Base-by-base conservation (phyloP, 2,113 vertebrate species). In the Cariama cristata region DNA sequence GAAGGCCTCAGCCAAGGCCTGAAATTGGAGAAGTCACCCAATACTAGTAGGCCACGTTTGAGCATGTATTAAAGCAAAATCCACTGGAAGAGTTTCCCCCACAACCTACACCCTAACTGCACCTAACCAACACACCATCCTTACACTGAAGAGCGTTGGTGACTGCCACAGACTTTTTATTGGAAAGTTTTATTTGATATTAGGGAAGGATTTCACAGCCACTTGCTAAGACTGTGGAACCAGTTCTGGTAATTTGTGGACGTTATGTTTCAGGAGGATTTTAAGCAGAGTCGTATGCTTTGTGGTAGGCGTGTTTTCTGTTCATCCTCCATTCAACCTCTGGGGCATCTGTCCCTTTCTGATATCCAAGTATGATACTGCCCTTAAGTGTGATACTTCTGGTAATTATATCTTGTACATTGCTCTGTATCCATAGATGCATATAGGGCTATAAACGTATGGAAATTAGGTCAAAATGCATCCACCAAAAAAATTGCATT, bases 71-170 rank as follows among this genome's bases (percentile, higher is more conserved):
- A 47, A 45, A 80, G 63, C 14, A n/a, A 81, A 90, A 67, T 53
- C 30, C 26, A 8, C 17, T 2, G 1, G 44, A 52, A 69, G 21
- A 62, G 17, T 62, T 52, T 28, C 19, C 28, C 14, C 13, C 8
- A 1, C 8, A 2, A 0, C 0, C 1, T 66, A 11, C 0, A 1
- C 12, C 13, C n/a, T 40, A 14, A 14, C 19, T 77, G 23, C 58
- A 8, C 38, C 55, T 42, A 33, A 40, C 30, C 40, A 74, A 74
- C 20, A 15, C 12, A 33, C 17, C n/a, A 14, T 17, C 28, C 35
- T 72, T 32, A 38, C 0, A 1, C 77, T 35, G 53, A 50, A 66
- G 40, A 64, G 45, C 50, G 45, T 66, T 63, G 45, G 22, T 3
- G 6, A 20, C 50, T 58, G n/a, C n/a, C 28, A 38, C 62, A 38